A percentile compares a stretch with the other conserved stretches of the same genome.
Conservation (phyloP, 1,140 invertebrate genomes). For the Pantala flavescens region DNA sequence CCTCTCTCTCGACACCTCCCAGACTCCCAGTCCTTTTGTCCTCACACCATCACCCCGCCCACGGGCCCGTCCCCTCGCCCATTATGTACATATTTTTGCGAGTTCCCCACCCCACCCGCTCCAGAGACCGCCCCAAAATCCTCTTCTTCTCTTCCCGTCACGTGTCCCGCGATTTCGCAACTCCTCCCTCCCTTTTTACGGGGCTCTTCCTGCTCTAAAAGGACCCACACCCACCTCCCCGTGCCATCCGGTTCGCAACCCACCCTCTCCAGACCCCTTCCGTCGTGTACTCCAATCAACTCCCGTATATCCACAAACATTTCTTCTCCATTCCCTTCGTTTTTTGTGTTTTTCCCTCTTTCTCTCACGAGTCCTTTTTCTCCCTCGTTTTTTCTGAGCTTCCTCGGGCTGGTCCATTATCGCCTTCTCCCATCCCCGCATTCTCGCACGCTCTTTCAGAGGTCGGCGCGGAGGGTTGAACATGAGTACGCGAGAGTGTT, state of each 20-base stretch:
- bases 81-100: constrained; percentile 21
- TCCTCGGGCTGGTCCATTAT: background rate
- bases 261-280: background rate
- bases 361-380: constrained; percentile 16
- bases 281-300: constrained; percentile 4
- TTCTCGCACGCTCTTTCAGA: background rate
- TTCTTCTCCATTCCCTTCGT: background rate
- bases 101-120: background rate
- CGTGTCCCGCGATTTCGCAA: background rate
- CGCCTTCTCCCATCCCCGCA: background rate
- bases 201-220: background rate
- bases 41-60: background rate
- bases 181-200: background rate
- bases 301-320: constrained; percentile 13
- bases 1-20: background rate
- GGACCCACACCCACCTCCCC: background rate
- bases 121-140: background rate
- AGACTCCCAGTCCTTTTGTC: background rate
- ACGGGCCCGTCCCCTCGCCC: background rate
- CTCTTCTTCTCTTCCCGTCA: background rate
- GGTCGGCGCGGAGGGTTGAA: no score
- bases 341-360: background rate
- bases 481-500: no score
- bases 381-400: constrained; percentile 16
- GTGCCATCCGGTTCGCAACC: constrained; percentile 11